phyloP scores from a whole-genome alignment of 1,140 invertebrate genomes.

The Glossosoma conforme region DNA sequence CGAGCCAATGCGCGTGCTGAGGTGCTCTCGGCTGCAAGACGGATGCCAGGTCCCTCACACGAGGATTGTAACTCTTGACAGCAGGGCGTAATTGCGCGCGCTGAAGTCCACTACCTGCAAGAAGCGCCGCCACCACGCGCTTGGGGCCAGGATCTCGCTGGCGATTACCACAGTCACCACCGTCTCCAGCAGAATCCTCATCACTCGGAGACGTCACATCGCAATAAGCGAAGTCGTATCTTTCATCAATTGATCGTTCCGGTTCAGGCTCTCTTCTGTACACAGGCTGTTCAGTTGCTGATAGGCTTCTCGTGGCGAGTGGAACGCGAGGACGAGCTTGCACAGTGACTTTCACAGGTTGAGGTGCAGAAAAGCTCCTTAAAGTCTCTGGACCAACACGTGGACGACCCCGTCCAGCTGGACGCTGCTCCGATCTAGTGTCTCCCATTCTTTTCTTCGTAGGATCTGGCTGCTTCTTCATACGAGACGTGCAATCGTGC shows the following conservation, averaged over 20 bases:
- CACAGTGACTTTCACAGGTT: conserved; percentile 3
- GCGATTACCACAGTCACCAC: no score
- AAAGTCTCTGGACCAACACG: conserved; percentile 14
- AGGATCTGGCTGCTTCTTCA: conserved; percentile 9
- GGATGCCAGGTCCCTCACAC: conserved; percentile 22
- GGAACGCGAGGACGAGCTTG: neutral
- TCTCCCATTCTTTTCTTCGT: conserved; percentile 26
- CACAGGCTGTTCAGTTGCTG: conserved; percentile 13
- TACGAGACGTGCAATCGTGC: neutral
- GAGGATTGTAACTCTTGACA: conserved; percentile 24
- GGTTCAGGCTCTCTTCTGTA: neutral
- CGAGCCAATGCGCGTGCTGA: conserved; percentile 9
- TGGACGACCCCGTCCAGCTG: conserved; percentile 13
- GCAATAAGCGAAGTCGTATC: conserved; percentile 26
- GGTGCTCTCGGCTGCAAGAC: conserved; percentile 3
- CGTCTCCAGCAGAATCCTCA: conserved; percentile 18
- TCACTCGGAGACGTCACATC: conserved; percentile 31
- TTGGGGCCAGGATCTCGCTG: conserved; percentile 5
- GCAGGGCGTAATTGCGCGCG: conserved; percentile 22
- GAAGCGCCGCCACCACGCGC: conserved; percentile 21
- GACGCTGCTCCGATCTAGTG: conserved; percentile 6
- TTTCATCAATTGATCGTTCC: conserved; percentile 8
- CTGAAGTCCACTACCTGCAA: conserved; percentile 24
- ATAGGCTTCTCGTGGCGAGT: conserved; percentile 19
- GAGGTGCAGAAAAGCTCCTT: conserved; percentile 28